These are phyloP conservation scores for Tokudaia tokunoshimensis DNA, from an alignment of 2,797 vertebrate genomes.

Conservation along the genomic window DNA sequence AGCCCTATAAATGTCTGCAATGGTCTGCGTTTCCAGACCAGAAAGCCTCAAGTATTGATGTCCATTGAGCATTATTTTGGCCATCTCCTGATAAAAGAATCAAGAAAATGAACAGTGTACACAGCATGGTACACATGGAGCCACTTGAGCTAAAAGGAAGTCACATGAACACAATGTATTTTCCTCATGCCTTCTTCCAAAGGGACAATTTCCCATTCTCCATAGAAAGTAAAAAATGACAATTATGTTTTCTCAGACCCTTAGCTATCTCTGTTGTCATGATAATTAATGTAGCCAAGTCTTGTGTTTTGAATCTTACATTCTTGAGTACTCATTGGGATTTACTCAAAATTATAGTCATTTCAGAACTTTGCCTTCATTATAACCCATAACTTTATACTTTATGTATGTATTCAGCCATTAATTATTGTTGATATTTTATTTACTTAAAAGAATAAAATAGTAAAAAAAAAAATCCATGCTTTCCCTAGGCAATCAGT, in stretches of 20 bases:
- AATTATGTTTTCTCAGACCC: background rate
- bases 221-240: constrained; percentile 16
- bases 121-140: background rate
- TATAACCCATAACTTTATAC: background rate
- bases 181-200: constrained; percentile 32
- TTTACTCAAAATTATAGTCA: background rate
- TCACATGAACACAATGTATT: background rate
- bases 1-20: background rate
- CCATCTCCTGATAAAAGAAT: constrained; percentile 15
- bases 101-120: background rate
- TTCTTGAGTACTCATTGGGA: background rate
- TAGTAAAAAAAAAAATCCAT: background rate
- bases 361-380: constrained; percentile 18
- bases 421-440: constrained; percentile 52
- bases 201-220: background rate
- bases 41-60: background rate
- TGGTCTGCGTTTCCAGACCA: constrained; percentile 33
- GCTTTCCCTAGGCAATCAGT: background rate
- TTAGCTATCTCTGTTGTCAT: background rate
- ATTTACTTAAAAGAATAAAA: constrained; percentile 26
- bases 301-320: background rate
- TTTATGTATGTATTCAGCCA: constrained; percentile 25
- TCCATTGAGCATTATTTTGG: constrained; percentile 5
- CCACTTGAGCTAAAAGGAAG: constrained; percentile 14
- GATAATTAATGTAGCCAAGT: background rate